phyloP scores from a whole-genome alignment of 1,140 invertebrate genomes.

The Drosophila bipectinata region DNA sequence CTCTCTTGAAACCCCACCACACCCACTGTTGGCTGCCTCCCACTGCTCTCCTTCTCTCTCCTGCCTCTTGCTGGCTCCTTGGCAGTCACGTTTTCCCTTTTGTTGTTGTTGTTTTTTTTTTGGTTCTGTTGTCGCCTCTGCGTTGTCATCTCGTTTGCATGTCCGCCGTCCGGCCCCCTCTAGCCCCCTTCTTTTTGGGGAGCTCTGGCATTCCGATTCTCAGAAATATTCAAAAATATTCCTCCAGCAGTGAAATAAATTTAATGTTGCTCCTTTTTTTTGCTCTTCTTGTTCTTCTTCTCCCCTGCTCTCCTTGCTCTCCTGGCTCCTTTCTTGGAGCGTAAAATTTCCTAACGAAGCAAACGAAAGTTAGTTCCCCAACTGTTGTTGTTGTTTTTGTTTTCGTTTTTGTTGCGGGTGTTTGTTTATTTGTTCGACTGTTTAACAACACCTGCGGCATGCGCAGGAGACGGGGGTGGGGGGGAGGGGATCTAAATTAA shows the following conservation, averaged over 20 bases:
- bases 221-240: constrained; percentile 82
- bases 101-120: constrained; percentile 11
- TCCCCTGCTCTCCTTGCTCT: constrained; percentile 16
- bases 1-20: not conserved
- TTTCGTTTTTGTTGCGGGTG: constrained; percentile 48
- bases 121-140: constrained; percentile 63
- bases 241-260: constrained; percentile 73
- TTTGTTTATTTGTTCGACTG: constrained; percentile 79
- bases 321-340: constrained; percentile 52
- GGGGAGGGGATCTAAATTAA: constrained; percentile 67
- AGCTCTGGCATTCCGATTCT: constrained; percentile 71
- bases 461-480: constrained; percentile 19
- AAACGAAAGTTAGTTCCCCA: constrained; percentile 71
- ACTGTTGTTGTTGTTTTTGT: constrained; percentile 39
- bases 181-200: constrained; percentile 30
- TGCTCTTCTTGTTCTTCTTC: constrained; percentile 23
- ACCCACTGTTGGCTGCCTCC: constrained; percentile 17
- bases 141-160: constrained; percentile 77
- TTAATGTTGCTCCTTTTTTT: constrained; percentile 73
- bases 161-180: constrained; percentile 35
- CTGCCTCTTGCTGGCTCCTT: constrained; percentile 32
- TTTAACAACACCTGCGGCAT: constrained; percentile 79
- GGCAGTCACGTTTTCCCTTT: constrained; percentile 67
- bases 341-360: constrained; percentile 80
- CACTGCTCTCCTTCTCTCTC: not conserved